Evolutionary conservation across 2,888 invertebrate genomes (phyloP).

Genomic region (Lamproptera curius): DNA sequence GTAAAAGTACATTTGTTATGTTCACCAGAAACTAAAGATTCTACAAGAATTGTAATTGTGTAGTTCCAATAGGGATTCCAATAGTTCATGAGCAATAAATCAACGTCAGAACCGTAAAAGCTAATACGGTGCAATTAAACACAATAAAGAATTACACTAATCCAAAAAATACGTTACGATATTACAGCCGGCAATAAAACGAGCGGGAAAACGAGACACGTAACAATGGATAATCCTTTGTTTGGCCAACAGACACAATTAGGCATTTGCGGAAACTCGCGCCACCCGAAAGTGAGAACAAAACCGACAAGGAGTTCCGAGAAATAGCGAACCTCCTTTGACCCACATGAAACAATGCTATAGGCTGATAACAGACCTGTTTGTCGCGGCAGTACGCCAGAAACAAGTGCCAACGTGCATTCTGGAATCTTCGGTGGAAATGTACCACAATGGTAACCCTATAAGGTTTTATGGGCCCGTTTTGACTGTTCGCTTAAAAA

Average conservation of each 20-base stretch:
- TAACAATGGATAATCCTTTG: slow-evolving; percentile 43
- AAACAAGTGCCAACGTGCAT: slow-evolving; percentile 37
- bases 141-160: slow-evolving; percentile 7
- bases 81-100: slow-evolving; percentile 13
- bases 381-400: slow-evolving; percentile 6
- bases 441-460: slow-evolving; percentile 38
- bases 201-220: slow-evolving; percentile 24
- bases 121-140: background rate
- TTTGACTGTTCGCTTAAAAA: slow-evolving; percentile 37
- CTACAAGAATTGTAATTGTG: too few relatives aligned
- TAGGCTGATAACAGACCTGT: slow-evolving; percentile 9
- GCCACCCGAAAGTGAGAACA: slow-evolving; percentile 26
- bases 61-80: too few relatives aligned
- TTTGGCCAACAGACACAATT: slow-evolving; percentile 36
- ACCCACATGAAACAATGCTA: slow-evolving; percentile 18
- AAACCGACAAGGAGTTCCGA: slow-evolving; percentile 33
- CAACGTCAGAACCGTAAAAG: slow-evolving; percentile 17
- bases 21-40: too few relatives aligned
- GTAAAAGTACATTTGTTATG: too few relatives aligned
- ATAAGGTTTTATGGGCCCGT: slow-evolving; percentile 47
- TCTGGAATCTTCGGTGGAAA: slow-evolving; percentile 18
- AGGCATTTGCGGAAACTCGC: slow-evolving; percentile 22
- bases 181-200: slow-evolving; percentile 14
- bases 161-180: background rate
- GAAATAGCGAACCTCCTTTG: slow-evolving; percentile 31